These are phyloP conservation scores for Tenualosa thibaudeaui DNA, from an alignment of 2,797 vertebrate species.

Conservation along the genomic window DNA sequence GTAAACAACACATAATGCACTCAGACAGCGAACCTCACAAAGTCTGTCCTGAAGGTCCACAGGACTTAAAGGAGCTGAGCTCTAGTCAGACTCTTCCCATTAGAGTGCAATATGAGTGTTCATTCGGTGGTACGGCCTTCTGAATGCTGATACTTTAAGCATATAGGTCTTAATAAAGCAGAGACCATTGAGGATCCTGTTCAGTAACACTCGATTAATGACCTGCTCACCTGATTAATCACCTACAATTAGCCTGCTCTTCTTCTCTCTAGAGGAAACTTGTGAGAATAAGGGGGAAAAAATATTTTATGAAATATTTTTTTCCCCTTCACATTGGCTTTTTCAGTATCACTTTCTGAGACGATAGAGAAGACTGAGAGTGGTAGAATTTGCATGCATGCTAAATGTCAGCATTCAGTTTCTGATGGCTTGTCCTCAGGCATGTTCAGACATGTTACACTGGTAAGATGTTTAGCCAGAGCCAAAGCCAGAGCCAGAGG, in stretches of 20 bases:
- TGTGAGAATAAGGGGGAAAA: not conserved
- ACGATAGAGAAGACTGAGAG: not conserved
- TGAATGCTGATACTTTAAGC: not conserved
- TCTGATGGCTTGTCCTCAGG: not conserved
- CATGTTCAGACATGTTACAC: slow-evolving; percentile 7
- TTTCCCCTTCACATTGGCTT: not conserved
- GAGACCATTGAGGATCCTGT: slow-evolving; percentile 20
- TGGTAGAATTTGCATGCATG: slow-evolving; percentile 29
- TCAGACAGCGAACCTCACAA: not conserved
- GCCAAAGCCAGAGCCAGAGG: slow-evolving; percentile 1
- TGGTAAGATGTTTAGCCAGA: slow-evolving; percentile 2
- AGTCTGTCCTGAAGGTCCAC: not conserved
- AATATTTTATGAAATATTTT: too few species aligned
- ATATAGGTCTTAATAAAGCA: not conserved
- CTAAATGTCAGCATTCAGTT: slow-evolving; percentile 1
- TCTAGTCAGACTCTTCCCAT: not conserved
- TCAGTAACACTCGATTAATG: not conserved
- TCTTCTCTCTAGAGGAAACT: not conserved
- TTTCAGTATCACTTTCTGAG: slow-evolving; percentile 18
- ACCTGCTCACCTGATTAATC: slow-evolving; percentile 16
- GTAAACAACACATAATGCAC: not conserved
- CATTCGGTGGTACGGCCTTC: not conserved
- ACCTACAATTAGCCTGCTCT: not conserved
- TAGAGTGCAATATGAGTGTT: not conserved
- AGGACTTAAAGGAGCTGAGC: not conserved